phyloP scores from a whole-genome alignment of 2,888 invertebrate species.

The Chymomyza procnemis region DNA sequence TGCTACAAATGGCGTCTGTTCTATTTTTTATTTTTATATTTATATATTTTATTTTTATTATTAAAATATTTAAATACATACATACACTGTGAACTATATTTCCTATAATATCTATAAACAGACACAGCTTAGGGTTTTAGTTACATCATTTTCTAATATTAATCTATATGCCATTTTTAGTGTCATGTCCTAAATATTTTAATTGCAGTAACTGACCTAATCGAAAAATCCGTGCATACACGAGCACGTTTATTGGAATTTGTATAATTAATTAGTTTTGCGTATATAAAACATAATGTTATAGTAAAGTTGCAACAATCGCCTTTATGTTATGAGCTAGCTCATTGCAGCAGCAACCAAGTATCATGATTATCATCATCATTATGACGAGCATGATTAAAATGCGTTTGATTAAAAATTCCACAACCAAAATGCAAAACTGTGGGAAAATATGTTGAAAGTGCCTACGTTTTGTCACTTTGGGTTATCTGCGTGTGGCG shows the following conservation, averaged over 20 bases:
- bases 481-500: background rate
- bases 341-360: background rate
- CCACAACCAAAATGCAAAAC: conserved; percentile 23
- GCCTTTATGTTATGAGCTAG: background rate
- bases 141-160: too few species aligned
- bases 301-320: background rate
- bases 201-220: background rate
- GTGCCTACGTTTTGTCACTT: background rate
- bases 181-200: background rate
- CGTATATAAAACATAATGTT: background rate
- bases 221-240: background rate
- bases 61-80: too few species aligned
- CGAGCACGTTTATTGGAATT: background rate
- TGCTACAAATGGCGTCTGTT: too few species aligned
- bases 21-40: too few species aligned
- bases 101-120: too few species aligned
- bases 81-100: too few species aligned
- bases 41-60: too few species aligned
- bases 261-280: background rate
- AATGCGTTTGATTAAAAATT: conserved; percentile 49
- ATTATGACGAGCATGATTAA: background rate
- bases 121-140: too few species aligned
- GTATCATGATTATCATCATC: background rate
- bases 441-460: background rate
- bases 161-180: too few species aligned